Evolutionary conservation across 2,113 vertebrate species (phyloP).

Genomic region (Colaptes auratus): DNA sequence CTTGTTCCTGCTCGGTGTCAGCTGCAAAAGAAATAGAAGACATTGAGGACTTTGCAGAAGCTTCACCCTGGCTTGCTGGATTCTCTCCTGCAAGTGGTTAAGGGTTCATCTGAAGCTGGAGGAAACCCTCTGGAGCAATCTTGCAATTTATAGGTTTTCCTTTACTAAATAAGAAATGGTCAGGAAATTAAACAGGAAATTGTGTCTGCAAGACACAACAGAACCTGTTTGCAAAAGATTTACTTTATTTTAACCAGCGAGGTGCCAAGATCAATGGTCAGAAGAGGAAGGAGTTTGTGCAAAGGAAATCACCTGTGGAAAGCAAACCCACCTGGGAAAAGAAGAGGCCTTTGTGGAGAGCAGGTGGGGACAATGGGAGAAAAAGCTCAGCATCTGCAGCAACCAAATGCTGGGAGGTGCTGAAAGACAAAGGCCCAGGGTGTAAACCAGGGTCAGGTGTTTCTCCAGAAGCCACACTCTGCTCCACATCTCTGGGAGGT

Average conservation of each 20-base stretch:
- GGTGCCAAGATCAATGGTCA: constrained; percentile 47
- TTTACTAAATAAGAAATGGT: constrained; percentile 29
- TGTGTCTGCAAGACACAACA: constrained; percentile 64
- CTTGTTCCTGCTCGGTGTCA: rapidly evolving
- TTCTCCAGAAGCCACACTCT: background rate
- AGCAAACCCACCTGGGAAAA: background rate
- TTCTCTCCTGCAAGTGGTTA: constrained; percentile 18
- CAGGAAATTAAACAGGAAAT: constrained; percentile 71
- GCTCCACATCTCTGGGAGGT: background rate
- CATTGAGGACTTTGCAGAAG: background rate
- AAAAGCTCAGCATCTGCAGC: background rate
- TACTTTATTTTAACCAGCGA: constrained; percentile 47
- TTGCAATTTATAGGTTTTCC: constrained; percentile 59
- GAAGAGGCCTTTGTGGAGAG: constrained; percentile 29
- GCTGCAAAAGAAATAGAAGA: background rate
- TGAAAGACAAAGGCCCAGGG: background rate
- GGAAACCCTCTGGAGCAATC: constrained; percentile 37
- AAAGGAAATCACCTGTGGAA: background rate
- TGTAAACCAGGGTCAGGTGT: background rate
- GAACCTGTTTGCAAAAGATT: constrained; percentile 35
- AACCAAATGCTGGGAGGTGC: background rate
- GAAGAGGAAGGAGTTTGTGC: constrained; percentile 27
- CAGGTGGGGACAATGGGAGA: background rate
- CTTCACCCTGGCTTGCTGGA: background rate
- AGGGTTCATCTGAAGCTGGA: background rate